Evolutionary conservation across 2,888 invertebrate species (phyloP), one percentile per base, ranked within the genome.

Genomic region (Brachypalpus laphriformis): DNA sequence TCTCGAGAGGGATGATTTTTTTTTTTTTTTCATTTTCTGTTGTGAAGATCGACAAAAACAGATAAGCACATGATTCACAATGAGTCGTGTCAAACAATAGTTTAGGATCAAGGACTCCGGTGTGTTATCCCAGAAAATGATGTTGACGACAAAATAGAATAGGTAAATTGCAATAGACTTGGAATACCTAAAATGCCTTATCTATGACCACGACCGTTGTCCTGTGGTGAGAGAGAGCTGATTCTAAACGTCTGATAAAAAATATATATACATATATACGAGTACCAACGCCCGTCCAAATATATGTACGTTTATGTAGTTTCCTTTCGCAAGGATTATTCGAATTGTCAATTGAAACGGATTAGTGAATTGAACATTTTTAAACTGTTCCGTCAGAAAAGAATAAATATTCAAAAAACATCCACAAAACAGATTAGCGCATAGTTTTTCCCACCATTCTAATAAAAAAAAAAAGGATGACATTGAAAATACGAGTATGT

Each of bases 31-130:
- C 4, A 5, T 28, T 7, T 5, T 28, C 28, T 20, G 37, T 71
- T 81, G 47, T 68, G 22, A 75, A 85, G 85, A 85, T 85, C 75
- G 22, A 66, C 65, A 71, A 80, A 76, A 80, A 74, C 18, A 81
- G 81, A 85, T 81, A 85, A 85, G 85, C 75, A 54, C 74, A 71
- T 71, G 42, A 59, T 70, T 81, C 66, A 85, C 85, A 85, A 71
- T 81, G 65, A 76, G 66, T 76, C 59, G 31, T 81, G 70, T 76
- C 75, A 76, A 81, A 85, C 81, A 85, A 85, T 85, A 76, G 81
- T 66, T 76, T 71, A 66, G 85, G 80, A 71, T 81, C 75, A 80
- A 80, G 80, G 66, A 66, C 75, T 71, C 63, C 40, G 66, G 63
- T 75, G 74, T 80, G 75, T 76, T 54, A 81, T 81, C 66, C 81